Conservation (phyloP, 2,113 vertebrate species). For the Hydrochoerus hydrochaeris region DNA sequence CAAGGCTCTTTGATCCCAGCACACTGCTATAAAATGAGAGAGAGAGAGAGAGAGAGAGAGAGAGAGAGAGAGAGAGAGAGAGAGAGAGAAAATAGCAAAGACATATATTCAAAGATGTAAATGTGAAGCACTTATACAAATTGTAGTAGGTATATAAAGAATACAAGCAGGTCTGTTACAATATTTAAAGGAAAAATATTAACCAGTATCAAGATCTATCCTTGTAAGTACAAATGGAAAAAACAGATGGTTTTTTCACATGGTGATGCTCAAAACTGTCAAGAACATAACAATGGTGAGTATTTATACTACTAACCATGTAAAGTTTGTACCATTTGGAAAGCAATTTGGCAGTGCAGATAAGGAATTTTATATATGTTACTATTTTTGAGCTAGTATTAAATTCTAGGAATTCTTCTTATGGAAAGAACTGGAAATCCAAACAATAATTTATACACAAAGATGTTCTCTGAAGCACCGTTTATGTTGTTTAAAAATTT, state of each 20-base stretch:
- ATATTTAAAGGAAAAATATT: background rate
- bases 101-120: background rate
- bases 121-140: background rate
- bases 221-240: slow-evolving; percentile 31
- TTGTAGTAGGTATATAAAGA: background rate
- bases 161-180: background rate
- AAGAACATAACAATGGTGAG: background rate
- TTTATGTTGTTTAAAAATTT: slow-evolving; percentile 43
- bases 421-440: slow-evolving; percentile 9
- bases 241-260: background rate
- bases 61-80: background rate
- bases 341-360: background rate
- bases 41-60: too few species aligned
- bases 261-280: background rate
- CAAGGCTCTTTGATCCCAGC: background rate
- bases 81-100: background rate
- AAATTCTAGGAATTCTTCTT: slow-evolving; percentile 15
- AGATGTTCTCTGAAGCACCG: slow-evolving; percentile 25
- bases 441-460: slow-evolving; percentile 39
- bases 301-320: background rate
- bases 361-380: slow-evolving; percentile 27
- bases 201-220: background rate
- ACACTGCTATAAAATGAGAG: too few species aligned
- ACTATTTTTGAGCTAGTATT: slow-evolving; percentile 15
- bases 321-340: background rate